Conservation (phyloP, 2,113 vertebrate genomes). For the Hippopotamus amphibius region DNA sequence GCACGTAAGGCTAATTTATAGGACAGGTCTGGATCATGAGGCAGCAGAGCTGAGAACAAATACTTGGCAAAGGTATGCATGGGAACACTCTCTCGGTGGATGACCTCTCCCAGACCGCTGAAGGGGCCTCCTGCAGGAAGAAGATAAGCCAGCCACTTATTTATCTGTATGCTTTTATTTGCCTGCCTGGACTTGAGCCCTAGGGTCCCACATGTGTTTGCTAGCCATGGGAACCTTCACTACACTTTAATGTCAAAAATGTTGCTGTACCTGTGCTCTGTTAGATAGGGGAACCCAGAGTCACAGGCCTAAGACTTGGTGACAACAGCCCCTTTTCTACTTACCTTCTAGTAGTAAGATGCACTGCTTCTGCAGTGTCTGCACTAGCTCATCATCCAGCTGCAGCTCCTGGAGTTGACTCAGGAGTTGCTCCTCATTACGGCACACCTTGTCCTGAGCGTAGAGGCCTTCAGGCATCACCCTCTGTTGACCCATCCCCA, state of each 20-base stretch:
- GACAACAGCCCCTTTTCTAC: not conserved
- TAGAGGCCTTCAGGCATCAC: conserved; percentile 99
- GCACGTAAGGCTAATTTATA: conserved; percentile 97
- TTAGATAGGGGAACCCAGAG: not conserved
- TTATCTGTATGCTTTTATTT: conserved; percentile 34
- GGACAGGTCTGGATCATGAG: conserved; percentile 96
- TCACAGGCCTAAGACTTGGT: not conserved
- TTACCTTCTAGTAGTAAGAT: conserved; percentile 96
- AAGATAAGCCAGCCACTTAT: conserved; percentile 70
- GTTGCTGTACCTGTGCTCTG: not conserved
- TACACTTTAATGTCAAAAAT: conserved; percentile 35
- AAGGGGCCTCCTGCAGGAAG: conserved; percentile 94
- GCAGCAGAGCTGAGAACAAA: conserved; percentile 96
- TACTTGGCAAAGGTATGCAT: conserved; percentile 99
- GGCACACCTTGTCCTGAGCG: conserved; percentile 98
- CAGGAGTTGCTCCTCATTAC: conserved; percentile 98
- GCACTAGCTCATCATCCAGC: conserved; percentile 94
- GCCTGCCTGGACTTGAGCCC: not conserved
- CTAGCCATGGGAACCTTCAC: conserved; percentile 37
- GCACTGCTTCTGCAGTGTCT: conserved; percentile 95
- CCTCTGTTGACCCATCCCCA: conserved; percentile 99
- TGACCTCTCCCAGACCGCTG: conserved; percentile 97
- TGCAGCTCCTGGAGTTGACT: conserved; percentile 96
- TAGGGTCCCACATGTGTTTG: not conserved
- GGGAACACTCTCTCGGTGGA: conserved; percentile 98